phyloP scores from a whole-genome alignment of 2,888 invertebrate genomes.

The Harpalus rubripes region DNA sequence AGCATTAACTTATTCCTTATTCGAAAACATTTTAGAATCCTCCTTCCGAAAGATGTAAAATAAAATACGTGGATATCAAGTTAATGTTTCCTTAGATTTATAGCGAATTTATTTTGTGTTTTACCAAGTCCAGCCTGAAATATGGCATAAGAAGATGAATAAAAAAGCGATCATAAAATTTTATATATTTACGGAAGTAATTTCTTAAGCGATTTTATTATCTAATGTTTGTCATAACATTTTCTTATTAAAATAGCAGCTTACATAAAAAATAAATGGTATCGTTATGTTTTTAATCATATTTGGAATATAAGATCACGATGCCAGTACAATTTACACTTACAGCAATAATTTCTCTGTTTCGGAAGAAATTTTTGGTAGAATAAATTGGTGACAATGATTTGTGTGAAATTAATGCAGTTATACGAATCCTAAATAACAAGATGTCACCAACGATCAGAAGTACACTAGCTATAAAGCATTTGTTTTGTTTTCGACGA shows the following conservation, averaged over 20 bases:
- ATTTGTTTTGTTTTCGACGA: no score
- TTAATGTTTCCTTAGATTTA: conserved; percentile 17
- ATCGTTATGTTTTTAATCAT: no score
- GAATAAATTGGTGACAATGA: no score
- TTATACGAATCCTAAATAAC: no score
- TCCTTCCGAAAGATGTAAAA: conserved; percentile 17
- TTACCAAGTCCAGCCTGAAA: neutral
- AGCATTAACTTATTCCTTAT: neutral
- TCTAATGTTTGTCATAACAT: neutral
- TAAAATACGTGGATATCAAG: conserved; percentile 12
- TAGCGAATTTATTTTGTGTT: conserved; percentile 29
- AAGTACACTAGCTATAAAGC: no score
- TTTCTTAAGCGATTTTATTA: conserved; percentile 42
- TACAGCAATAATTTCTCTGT: no score
- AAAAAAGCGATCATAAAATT: conserved; percentile 15
- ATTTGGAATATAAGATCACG: no score
- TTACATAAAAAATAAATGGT: neutral
- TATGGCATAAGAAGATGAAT: neutral
- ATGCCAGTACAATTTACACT: no score
- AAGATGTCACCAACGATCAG: no score
- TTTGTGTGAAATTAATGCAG: no score
- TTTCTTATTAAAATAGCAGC: neutral
- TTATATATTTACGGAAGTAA: conserved; percentile 4
- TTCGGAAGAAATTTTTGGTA: no score
- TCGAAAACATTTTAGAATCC: conserved; percentile 6